Evolutionary conservation across 92 coral and sea anemone species (phyloP).

Genomic region (Diadumene lineata): DNA sequence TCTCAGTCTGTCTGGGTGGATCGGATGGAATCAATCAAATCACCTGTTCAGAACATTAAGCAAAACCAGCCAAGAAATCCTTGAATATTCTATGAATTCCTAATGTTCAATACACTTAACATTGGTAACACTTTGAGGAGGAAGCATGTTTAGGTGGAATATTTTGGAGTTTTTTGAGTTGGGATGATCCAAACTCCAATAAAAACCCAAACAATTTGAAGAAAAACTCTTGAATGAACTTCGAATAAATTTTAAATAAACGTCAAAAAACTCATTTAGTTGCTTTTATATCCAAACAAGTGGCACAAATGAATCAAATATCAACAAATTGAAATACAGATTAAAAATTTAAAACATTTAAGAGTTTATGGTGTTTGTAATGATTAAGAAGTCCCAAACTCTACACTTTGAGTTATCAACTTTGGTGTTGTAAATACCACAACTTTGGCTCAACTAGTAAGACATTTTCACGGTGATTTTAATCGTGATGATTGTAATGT

Average conservation of each 20-base stretch:
- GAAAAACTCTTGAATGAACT: slow-evolving; percentile 19
- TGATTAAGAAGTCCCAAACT: slow-evolving; percentile 14
- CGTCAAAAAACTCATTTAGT: slow-evolving; percentile 21
- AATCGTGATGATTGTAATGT: neutral
- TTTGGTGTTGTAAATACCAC: neutral
- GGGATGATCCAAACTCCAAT: neutral
- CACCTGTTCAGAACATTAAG: no score
- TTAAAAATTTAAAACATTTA: slow-evolving; percentile 55
- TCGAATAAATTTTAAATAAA: slow-evolving; percentile 7
- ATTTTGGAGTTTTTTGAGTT: neutral
- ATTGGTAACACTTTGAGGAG: neutral
- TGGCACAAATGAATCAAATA: slow-evolving; percentile 67
- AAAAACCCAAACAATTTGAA: neutral
- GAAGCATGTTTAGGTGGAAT: neutral
- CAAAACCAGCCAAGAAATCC: no score
- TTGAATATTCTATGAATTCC: neutral
- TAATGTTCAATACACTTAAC: neutral
- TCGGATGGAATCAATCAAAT: no score
- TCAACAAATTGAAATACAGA: slow-evolving; percentile 57
- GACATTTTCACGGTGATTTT: neutral
- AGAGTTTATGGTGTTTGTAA: slow-evolving; percentile 13
- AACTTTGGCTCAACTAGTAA: neutral
- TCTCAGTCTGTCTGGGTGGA: no score
- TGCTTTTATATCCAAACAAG: slow-evolving; percentile 50
- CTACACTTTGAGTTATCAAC: neutral